Conservation (phyloP, 2,113 vertebrate species). For the Salvator merianae region DNA sequence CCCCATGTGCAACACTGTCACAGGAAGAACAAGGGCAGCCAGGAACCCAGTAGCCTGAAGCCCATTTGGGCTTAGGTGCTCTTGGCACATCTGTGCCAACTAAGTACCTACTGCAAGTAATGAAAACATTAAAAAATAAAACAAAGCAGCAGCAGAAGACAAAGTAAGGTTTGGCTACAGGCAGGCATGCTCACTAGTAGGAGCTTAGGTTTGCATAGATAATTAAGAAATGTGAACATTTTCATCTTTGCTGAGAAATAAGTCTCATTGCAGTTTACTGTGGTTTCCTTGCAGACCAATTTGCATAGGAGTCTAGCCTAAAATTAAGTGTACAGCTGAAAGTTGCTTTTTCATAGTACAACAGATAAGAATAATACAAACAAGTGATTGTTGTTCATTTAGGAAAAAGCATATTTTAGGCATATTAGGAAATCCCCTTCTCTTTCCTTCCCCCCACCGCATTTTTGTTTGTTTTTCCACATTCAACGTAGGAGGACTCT, state of each 20-base stretch:
- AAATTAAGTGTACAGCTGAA: neutral
- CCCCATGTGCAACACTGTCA: no score
- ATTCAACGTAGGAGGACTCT: slow-evolving; percentile 55
- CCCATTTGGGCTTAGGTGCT: no score
- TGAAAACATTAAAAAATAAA: no score
- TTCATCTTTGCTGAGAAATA: neutral
- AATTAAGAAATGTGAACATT: neutral
- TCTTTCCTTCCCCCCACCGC: neutral
- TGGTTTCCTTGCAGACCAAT: neutral
- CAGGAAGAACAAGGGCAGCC: no score
- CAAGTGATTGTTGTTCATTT: neutral
- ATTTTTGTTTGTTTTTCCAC: slow-evolving; percentile 30
- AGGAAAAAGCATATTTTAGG: slow-evolving; percentile 31
- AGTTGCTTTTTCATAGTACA: neutral
- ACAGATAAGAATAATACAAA: slow-evolving; percentile 1
- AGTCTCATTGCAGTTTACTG: neutral
- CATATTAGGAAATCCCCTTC: slow-evolving; percentile 10
- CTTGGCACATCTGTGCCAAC: no score
- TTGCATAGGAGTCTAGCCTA: neutral
- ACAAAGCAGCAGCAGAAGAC: no score
- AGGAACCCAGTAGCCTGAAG: no score
- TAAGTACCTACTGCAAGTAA: no score
- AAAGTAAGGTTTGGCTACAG: neutral
- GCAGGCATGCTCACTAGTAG: neutral
- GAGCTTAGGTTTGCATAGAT: neutral